A percentile compares a stretch with the other conserved stretches of the same genome.
Evolutionary conservation across 2,888 invertebrate species (phyloP).

Genomic region (Ditula angustiorana): DNA sequence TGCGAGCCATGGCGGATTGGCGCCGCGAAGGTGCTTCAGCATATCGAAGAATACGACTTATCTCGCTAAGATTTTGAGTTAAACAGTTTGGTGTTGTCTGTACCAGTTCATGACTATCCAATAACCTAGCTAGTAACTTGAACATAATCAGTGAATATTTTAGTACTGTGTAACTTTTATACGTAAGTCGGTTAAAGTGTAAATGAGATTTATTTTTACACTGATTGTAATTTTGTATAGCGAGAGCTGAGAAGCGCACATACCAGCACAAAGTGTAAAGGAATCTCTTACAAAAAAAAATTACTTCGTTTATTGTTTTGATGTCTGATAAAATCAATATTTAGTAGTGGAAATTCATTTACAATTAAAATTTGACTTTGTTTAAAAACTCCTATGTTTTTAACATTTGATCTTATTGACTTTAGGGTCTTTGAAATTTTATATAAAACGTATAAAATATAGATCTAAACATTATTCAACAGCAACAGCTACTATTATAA

Average conservation of each 20-base stretch:
- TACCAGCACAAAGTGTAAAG: conserved; percentile 57
- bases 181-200: conserved; percentile 70
- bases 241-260: conserved; percentile 61
- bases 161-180: conserved; percentile 64
- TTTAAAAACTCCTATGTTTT: neutral
- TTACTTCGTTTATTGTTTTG: neutral
- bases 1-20: conserved; percentile 43
- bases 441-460: neutral
- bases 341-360: no score
- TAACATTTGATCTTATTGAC: neutral
- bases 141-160: conserved; percentile 57
- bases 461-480: neutral
- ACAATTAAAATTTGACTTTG: neutral
- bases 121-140: conserved; percentile 53
- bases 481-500: neutral
- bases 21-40: conserved; percentile 53
- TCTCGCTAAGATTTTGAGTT: conserved; percentile 62
- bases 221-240: conserved; percentile 61
- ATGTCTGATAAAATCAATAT: neutral
- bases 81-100: conserved; percentile 75
- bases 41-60: conserved; percentile 71
- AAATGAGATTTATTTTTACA: conserved; percentile 75
- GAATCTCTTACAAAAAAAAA: neutral
- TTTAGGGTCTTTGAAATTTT: neutral
- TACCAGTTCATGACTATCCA: conserved; percentile 58